Evolutionary conservation across 2,888 invertebrate species (phyloP).

Genomic region (Drosophila borborema): DNA sequence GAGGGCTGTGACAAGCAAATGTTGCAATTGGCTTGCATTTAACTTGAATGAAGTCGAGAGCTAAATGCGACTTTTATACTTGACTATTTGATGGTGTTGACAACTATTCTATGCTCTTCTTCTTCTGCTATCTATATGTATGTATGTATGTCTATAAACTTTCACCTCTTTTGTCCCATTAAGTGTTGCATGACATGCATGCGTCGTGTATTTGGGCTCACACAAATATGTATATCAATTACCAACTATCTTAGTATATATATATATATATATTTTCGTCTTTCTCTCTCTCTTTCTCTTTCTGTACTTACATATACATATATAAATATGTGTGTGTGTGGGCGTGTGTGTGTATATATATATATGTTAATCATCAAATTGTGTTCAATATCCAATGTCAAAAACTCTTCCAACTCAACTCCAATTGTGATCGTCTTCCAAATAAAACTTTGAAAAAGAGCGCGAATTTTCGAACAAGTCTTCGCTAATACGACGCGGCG

Average conservation of each 20-base stretch:
- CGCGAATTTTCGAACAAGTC: constrained; percentile 83
- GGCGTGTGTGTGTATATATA: constrained; percentile 41
- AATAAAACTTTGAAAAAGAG: constrained; percentile 58
- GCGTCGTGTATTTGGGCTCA: constrained; percentile 26
- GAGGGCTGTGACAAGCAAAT: not conserved
- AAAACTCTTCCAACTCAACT: constrained; percentile 49
- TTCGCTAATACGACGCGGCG: constrained; percentile 85
- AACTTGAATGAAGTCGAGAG: not conserved
- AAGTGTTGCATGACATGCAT: constrained; percentile 68
- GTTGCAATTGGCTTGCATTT: not conserved
- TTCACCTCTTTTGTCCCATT: constrained; percentile 31
- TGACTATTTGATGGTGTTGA: constrained; percentile 22
- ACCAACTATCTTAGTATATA: constrained; percentile 41
- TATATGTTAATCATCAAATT: constrained; percentile 72
- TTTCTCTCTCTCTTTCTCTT: constrained; percentile 24
- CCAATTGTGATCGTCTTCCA: constrained; percentile 44
- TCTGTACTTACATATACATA: constrained; percentile 46
- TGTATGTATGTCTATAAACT: constrained; percentile 18
- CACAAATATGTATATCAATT: constrained; percentile 1
- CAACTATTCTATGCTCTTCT: constrained; percentile 4
- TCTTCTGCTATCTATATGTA: not conserved
- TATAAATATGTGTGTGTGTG: constrained; percentile 40
- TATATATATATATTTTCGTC: constrained; percentile 42
- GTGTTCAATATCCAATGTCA: constrained; percentile 65
- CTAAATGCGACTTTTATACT: not conserved